Evolutionary conservation across 2,113 vertebrate species (phyloP), one percentile per base, ranked within the genome.

Genomic region (Gyps fulvus): DNA sequence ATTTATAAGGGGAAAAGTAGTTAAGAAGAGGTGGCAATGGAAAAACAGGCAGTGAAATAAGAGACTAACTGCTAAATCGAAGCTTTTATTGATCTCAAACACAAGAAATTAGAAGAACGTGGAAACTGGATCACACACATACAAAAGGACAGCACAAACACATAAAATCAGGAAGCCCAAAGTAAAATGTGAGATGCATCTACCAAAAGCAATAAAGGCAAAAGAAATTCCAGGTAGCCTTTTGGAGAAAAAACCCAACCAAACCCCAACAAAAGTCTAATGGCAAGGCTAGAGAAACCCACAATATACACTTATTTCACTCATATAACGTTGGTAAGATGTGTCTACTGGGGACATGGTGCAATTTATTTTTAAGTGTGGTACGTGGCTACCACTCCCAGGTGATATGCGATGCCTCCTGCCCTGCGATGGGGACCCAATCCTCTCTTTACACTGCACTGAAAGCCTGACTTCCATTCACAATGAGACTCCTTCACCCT

Each of bases 241-340:
- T 47, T 16, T 50, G 22, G 18, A 57, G 36, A 6, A 8, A 36
- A 61, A 93, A 40, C n/a, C 0, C 47, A 42, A 43, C 5, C 19
- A 47, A 58, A 65, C 36, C 3, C 9, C 38, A 42, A 11, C 29
- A 54, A 58, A 47, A 55, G 59, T 27, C 36, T 50, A 55, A 40
- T 11, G 40, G 52, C 32, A 58, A 20, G 9, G 19, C 22, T 27
- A 61, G 31, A 34, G 61, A 90, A 83, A 91, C 45, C 45, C 3
- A 0, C 34, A 67, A 26, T 2, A 57, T 63, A 78, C n/a, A 40
- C 57, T 55, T 47, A 47, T 19, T 31, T 61, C 83, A 58, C 25
- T 13, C 22, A 0, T 13, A 59, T 32, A 40, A 34, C 55, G 14
- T 11, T 0, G 1, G 21, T 49, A 52, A 57, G n/a, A 83, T 22